Percentiles rank a stretch among this genome's conserved stretches.
Evolutionary conservation across 2,113 vertebrate species (phyloP).

Genomic region (Phoenicopterus ruber): DNA sequence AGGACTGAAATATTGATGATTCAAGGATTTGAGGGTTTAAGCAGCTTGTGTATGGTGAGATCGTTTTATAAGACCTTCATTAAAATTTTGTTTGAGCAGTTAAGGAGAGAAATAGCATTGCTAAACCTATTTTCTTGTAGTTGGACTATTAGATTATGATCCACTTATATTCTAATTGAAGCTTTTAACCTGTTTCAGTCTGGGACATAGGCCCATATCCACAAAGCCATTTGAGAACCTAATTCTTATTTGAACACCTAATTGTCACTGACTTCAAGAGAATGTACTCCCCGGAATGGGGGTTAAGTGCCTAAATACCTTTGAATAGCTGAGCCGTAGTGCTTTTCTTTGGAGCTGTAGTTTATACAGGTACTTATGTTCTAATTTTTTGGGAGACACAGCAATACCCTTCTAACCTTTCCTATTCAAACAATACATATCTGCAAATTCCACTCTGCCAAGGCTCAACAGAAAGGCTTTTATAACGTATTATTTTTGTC

Average conservation of each 20-base stretch:
- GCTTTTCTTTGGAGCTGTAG: not conserved
- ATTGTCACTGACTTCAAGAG: not conserved
- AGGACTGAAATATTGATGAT: slow-evolving; percentile 28
- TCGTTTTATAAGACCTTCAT: slow-evolving; percentile 45
- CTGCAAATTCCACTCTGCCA: not conserved
- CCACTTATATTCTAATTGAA: slow-evolving; percentile 1
- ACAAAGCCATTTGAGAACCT: not conserved
- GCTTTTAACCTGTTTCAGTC: slow-evolving; percentile 17
- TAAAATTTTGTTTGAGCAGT: slow-evolving; percentile 51
- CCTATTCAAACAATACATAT: not conserved
- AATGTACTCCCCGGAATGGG: not conserved
- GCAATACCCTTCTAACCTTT: not conserved
- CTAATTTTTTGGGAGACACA: not conserved
- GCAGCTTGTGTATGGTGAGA: not conserved
- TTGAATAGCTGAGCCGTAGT: not conserved
- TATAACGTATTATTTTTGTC: not conserved
- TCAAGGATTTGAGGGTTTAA: slow-evolving; percentile 58
- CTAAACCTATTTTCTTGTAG: slow-evolving; percentile 14
- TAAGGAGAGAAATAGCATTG: slow-evolving; percentile 17
- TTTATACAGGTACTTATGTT: not conserved
- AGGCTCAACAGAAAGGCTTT: not conserved
- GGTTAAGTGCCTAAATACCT: not conserved
- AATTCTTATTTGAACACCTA: not conserved
- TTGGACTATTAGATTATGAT: not conserved
- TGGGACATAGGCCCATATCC: not conserved